Percentiles rank a stretch among this genome's conserved stretches.
phyloP scores from a whole-genome alignment of 1,140 invertebrate genomes.

The Drosophila persimilis region DNA sequence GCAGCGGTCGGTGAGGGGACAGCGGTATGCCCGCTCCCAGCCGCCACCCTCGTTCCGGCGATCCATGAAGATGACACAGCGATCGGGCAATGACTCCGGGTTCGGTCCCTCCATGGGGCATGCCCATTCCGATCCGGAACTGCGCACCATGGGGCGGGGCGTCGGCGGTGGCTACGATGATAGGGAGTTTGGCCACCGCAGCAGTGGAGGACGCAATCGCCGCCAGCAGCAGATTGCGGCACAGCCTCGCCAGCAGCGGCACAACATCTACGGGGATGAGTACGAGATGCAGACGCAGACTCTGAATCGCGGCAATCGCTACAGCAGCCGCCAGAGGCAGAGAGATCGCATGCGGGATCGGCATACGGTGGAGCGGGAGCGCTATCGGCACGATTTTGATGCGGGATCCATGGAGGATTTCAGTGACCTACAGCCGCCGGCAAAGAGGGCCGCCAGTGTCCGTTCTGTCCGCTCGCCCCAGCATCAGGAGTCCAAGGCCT shows the following conservation, averaged over 20 bases:
- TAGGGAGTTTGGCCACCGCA: conserved; percentile 56
- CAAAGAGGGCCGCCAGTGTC: conserved; percentile 68
- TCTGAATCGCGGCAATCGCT: conserved; percentile 84
- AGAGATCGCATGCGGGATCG: conserved; percentile 73
- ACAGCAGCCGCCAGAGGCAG: conserved; percentile 82
- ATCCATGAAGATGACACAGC: conserved; percentile 88
- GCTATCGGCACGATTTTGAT: conserved; percentile 61
- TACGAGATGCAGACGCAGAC: conserved; percentile 64
- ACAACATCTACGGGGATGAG: conserved; percentile 71
- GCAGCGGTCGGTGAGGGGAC: conserved; percentile 56
- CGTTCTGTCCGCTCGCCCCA: conserved; percentile 72
- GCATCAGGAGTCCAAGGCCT: conserved; percentile 59
- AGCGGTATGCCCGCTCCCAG: conserved; percentile 76
- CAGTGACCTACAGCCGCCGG: conserved; percentile 58
- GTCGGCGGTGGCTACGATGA: conserved; percentile 45
- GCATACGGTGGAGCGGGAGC: conserved; percentile 80
- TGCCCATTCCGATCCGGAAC: conserved; percentile 85
- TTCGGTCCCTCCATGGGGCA: conserved; percentile 83
- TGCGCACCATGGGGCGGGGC: conserved; percentile 51
- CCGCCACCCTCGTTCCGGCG: conserved; percentile 79
- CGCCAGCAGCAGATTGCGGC: conserved; percentile 34
- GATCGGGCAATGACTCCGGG: conserved; percentile 86
- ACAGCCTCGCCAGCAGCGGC: conserved; percentile 65
- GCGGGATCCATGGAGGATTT: conserved; percentile 67
- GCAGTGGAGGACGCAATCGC: conserved; percentile 46